Percentiles rank a stretch among this genome's conserved stretches.
phyloP scores from a whole-genome alignment of 1,140 invertebrate species.

The Heliconius himera region DNA sequence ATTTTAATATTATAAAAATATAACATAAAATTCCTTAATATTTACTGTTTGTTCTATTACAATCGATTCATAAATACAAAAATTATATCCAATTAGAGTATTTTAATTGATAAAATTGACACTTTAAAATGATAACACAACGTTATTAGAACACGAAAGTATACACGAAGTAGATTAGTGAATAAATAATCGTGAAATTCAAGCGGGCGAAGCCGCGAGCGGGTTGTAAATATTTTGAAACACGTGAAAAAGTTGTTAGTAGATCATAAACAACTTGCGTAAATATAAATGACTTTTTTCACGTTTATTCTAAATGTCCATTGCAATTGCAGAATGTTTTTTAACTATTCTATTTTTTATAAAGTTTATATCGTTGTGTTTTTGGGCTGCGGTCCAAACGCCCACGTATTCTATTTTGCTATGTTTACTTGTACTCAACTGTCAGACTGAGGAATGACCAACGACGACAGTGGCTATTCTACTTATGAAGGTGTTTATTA shows the following conservation, averaged over 20 bases:
- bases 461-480: neutral
- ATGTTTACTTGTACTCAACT: neutral
- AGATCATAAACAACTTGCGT: constrained; percentile 15
- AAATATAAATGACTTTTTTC: neutral
- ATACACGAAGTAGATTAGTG: too few relatives aligned
- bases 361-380: constrained; percentile 43
- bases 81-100: too few relatives aligned
- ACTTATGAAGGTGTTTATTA: neutral
- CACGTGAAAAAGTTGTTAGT: neutral
- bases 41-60: too few relatives aligned
- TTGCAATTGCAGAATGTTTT: constrained; percentile 20
- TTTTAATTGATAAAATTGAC: too few relatives aligned
- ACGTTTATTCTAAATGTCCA: neutral
- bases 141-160: too few relatives aligned
- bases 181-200: too few relatives aligned
- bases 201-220: too few relatives aligned
- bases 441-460: neutral
- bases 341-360: constrained; percentile 28
- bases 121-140: too few relatives aligned
- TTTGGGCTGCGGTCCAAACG: constrained; percentile 50
- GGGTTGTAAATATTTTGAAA: too few relatives aligned
- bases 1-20: too few relatives aligned
- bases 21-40: too few relatives aligned
- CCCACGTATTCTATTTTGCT: constrained; percentile 44
- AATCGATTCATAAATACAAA: too few relatives aligned